phyloP scores from a whole-genome alignment of 2,113 vertebrate genomes.

The Apistogramma diplotaenia region DNA sequence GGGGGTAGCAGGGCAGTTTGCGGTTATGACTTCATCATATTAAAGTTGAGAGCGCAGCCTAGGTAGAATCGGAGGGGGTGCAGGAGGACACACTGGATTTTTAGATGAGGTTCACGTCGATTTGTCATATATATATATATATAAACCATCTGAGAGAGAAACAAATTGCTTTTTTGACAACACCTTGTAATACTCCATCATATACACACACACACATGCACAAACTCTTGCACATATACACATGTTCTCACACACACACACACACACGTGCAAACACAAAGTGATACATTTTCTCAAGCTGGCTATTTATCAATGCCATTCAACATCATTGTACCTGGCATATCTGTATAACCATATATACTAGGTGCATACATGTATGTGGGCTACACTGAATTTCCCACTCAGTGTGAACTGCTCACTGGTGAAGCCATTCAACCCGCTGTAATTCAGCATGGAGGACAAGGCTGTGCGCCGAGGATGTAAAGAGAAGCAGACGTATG shows the following conservation, averaged over 20 bases:
- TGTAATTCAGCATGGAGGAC: constrained; percentile 9
- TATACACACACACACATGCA: constrained; percentile 37
- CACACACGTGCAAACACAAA: constrained; percentile 3
- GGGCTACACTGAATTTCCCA: background rate
- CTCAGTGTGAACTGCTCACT: constrained; percentile 16
- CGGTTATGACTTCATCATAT: constrained; percentile 66
- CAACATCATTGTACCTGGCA: constrained; percentile 52
- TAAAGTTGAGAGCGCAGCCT: constrained; percentile 52
- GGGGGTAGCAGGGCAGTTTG: background rate
- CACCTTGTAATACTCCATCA: constrained; percentile 74
- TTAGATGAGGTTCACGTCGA: constrained; percentile 62
- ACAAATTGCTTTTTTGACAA: constrained; percentile 78
- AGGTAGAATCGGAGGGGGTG: constrained; percentile 26
- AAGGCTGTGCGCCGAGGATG: background rate
- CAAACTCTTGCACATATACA: background rate
- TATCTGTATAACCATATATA: constrained; percentile 54
- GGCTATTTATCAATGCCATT: constrained; percentile 71
- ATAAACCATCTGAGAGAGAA: constrained; percentile 66
- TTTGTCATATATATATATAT: constrained; percentile 73
- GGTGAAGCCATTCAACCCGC: constrained; percentile 1
- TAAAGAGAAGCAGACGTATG: constrained; percentile 12
- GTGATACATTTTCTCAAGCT: constrained; percentile 24
- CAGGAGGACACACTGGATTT: constrained; percentile 47
- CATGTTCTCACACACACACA: background rate
- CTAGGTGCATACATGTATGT: constrained; percentile 21